These are phyloP conservation scores for Lottia gigantea DNA, from an alignment of 2,888 invertebrate species.

Conservation along the genomic window DNA sequence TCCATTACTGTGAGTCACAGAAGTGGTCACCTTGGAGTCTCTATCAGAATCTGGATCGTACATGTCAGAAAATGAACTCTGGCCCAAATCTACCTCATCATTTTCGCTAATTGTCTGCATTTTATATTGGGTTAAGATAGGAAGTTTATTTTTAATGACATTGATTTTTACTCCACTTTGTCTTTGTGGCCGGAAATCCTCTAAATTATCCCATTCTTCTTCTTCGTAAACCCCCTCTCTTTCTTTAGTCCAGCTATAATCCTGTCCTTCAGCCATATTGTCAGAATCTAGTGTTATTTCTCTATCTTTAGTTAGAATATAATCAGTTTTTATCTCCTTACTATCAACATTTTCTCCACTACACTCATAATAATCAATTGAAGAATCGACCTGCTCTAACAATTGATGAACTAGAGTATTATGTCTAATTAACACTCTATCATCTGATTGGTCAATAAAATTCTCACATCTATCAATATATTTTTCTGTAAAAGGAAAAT, in stretches of 20 bases:
- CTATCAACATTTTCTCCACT: neutral
- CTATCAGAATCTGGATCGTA: no score
- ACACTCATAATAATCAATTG: neutral
- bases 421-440: neutral
- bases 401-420: conserved; percentile 1
- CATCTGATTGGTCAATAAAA: neutral
- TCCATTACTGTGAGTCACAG: neutral
- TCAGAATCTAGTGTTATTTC: neutral
- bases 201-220: neutral
- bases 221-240: neutral
- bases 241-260: neutral
- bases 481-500: neutral
- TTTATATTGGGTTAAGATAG: neutral
- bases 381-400: neutral
- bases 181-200: neutral
- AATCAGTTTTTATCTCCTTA: neutral
- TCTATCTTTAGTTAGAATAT: neutral
- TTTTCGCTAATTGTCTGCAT: conserved; percentile 4
- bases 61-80: neutral
- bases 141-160: neutral
- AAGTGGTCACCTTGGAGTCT: neutral
- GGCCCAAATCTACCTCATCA: neutral
- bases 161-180: neutral
- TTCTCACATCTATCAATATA: neutral
- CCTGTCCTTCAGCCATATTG: neutral